Evolutionary conservation across 2,113 vertebrate species (phyloP), one percentile per base, ranked within the genome.

Genomic region (Catharus minimus): DNA sequence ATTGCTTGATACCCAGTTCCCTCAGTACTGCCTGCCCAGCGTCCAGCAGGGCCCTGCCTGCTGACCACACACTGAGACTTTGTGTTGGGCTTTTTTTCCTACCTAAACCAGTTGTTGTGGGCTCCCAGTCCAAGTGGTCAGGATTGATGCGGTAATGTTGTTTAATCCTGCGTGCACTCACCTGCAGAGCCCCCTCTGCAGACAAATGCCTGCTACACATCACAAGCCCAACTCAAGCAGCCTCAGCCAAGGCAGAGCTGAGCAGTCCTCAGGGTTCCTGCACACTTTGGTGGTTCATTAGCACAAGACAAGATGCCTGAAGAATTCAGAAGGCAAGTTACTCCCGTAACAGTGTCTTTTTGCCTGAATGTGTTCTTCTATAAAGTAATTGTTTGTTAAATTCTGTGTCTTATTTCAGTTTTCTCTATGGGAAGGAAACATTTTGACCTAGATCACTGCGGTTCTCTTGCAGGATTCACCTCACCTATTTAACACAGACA

Each of bases 221-320:
- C 38, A 41, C 17, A 27, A 50, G 19, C 14, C 12, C 16, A 46
- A 13, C 15, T 11, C 32, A 5, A 52, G 19, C 9, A 7, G 12
- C 50, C 58, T 26, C 46, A 50, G 46, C 14, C 24, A 9, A 21
- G 36, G 41, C 44, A 77, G 36, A 23, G 46, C 41, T 28, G 27
- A 84, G n/a, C n/a, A 11, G 10, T 2, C 1, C 6, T 5, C 1
- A 1, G n/a, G 11, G 8, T 17, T 64, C 39, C 67, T 60, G 44
- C 22, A 39, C 41, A 7, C 23, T 38, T 27, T 1, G 26, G 41
- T 18, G 38, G 27, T 15, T 65, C 47, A 38, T 72, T 13, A 58
- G 80, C 57, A 44, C 28, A 28, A 36, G 52, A 61, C 14, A 43
- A 36, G 32, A 23, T 30, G 28, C 28, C 39, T 49, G 28, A 33